Conservation (phyloP, 1,140 invertebrate species). For the Marisa cornuarietis region DNA sequence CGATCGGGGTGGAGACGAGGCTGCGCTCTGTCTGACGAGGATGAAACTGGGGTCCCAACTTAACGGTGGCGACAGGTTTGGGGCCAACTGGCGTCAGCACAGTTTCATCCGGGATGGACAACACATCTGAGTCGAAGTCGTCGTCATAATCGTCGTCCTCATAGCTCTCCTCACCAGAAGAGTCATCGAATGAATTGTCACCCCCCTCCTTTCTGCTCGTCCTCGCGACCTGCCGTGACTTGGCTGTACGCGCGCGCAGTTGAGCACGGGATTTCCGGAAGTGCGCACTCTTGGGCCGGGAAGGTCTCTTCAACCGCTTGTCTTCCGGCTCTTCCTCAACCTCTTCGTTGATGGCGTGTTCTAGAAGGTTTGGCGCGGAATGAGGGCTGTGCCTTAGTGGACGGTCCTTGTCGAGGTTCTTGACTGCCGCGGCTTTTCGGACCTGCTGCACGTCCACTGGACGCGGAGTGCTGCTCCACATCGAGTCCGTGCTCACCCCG, state of each 20-base stretch:
- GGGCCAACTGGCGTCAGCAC: slow-evolving; percentile 29
- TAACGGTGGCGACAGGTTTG: slow-evolving; percentile 33
- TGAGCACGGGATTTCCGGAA: slow-evolving; percentile 13
- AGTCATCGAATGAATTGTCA: too few species aligned
- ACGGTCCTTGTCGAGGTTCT: background rate
- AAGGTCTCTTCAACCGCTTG: slow-evolving; percentile 12
- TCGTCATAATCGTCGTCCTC: slow-evolving; percentile 31
- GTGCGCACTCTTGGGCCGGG: slow-evolving; percentile 26
- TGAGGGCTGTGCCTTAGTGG: background rate
- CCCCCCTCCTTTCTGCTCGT: background rate
- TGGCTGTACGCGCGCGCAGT: background rate
- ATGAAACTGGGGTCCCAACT: slow-evolving; percentile 34
- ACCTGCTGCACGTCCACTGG: background rate
- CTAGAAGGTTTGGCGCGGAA: slow-evolving; percentile 18
- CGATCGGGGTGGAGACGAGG: slow-evolving; percentile 10
- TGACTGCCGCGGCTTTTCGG: background rate
- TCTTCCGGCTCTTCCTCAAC: slow-evolving; percentile 22
- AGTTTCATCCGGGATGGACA: slow-evolving; percentile 53
- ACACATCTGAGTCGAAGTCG: slow-evolving; percentile 45
- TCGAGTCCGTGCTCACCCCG: slow-evolving; percentile 15
- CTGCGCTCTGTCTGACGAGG: slow-evolving; percentile 27
- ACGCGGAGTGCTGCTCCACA: slow-evolving; percentile 7
- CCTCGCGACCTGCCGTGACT: background rate
- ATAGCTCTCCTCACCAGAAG: background rate
- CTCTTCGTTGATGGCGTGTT: slow-evolving; percentile 26